Evolutionary conservation across 2,113 vertebrate species (phyloP).

Genomic region (Puntigrus tetrazona): DNA sequence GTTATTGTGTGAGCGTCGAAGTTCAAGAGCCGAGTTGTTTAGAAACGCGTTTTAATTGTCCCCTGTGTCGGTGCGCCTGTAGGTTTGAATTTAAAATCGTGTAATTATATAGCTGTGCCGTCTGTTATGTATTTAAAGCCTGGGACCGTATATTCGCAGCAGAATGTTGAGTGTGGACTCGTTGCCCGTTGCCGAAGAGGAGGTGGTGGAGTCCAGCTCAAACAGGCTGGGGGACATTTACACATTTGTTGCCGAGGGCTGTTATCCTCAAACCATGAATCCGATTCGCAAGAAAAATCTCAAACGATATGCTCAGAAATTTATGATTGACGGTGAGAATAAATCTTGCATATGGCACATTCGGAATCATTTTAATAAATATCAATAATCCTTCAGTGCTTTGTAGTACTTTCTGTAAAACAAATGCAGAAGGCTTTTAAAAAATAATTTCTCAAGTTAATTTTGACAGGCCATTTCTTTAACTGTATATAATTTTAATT

Average conservation of each 20-base stretch:
- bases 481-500: background rate
- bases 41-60: background rate
- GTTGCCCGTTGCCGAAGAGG: conserved; percentile 83
- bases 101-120: background rate
- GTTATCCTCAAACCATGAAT: conserved; percentile 82
- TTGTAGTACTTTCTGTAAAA: background rate
- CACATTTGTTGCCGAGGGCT: conserved; percentile 83
- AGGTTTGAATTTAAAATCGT: background rate
- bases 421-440: background rate
- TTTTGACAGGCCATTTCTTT: background rate
- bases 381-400: background rate
- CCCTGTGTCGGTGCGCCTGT: background rate
- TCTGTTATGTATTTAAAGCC: background rate
- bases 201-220: conserved; percentile 82
- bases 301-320: conserved; percentile 86
- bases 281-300: conserved; percentile 86
- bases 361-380: background rate
- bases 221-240: conserved; percentile 83
- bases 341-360: background rate
- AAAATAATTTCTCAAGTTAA: background rate
- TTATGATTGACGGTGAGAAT: conserved; percentile 78
- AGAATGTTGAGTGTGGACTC: conserved; percentile 79
- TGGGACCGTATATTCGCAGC: background rate
- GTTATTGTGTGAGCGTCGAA: background rate
- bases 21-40: background rate